Conservation (phyloP, 2,888 invertebrate species). For the Leptopterna dolabrata region DNA sequence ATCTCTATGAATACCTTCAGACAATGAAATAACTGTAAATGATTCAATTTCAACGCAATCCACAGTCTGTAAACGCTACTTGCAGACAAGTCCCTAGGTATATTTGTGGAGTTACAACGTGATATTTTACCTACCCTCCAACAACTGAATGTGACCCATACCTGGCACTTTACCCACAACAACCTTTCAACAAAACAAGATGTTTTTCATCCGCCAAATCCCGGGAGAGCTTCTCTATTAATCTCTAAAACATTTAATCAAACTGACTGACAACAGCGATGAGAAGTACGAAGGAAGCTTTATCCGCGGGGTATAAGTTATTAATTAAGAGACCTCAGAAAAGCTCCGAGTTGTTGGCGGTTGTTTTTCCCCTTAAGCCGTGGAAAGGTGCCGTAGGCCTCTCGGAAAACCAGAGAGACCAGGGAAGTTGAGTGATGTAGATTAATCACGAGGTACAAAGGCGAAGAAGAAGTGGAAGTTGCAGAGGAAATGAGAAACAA, state of each 20-base stretch:
- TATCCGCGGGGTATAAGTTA: background rate
- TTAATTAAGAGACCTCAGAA: background rate
- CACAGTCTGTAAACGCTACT: no score
- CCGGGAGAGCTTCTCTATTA: background rate
- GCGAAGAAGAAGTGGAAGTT: conserved; percentile 5
- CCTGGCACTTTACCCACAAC: no score
- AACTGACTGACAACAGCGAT: background rate
- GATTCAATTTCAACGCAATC: no score
- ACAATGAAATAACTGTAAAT: no score
- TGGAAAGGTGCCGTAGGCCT: background rate
- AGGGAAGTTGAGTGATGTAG: background rate
- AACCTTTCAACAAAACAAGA: no score
- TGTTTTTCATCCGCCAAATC: background rate
- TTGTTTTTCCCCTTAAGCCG: background rate
- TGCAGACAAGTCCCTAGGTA: no score
- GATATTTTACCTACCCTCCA: no score
- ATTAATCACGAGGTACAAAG: conserved; percentile 17
- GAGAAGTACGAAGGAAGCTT: background rate
- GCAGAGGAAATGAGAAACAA: background rate
- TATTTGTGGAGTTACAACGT: no score
- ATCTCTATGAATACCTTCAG: no score
- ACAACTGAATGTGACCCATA: no score
- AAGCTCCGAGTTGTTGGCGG: conserved; percentile 9
- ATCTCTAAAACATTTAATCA: background rate
- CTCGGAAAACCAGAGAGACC: background rate